Evolutionary conservation across 2,113 vertebrate genomes (phyloP), one percentile per base, ranked within the genome.

Genomic region (Galeopterus variegatus): DNA sequence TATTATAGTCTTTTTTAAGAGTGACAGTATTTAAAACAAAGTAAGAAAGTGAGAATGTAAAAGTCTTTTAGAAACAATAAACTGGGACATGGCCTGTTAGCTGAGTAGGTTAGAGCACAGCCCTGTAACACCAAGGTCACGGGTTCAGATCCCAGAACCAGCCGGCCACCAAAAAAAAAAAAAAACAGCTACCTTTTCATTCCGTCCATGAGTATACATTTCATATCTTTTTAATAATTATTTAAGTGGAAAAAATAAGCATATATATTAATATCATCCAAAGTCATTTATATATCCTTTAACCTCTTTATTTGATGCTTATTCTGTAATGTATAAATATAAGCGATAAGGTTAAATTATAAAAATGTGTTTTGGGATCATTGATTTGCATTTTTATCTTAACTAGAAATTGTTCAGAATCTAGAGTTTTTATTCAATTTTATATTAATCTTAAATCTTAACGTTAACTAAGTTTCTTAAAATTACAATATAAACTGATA

Each of bases 371-470:
- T 54, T 93, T 15, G 12, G 64, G 21, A 79, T n/a, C 60, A 72
- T 8, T 88, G 69, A 70, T 93, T 90, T 84, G 17, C 3, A 11
- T 81, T 90, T 83, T 82, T 93, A 75, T 70, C 70, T 83, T 88
- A 88, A 48, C 89, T 93, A 56, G 64, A 80, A 65, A 72, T 70
- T 91, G n/a, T 90, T 90, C 8, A 54, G 24, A 12, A 31, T 24
- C 41, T 83, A 84, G 50, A 92, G 79, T 88, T 93, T 93, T 87
- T 41, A 70, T 80, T 85, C 17, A 76, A 17, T 83, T 77, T 87
- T 91, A 80, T 72, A 56, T 89, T 76, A 60, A 36, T 62, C 17
- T 88, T 36, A 94, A 92, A 76, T 62, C 17, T 94, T 80, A 82
- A 76, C 17, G 12, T 77, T 90, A 76, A 80, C 15, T 67, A 65